Base-by-base conservation (phyloP, 1,140 invertebrate species). In the Matsumurasca onukii region DNA sequence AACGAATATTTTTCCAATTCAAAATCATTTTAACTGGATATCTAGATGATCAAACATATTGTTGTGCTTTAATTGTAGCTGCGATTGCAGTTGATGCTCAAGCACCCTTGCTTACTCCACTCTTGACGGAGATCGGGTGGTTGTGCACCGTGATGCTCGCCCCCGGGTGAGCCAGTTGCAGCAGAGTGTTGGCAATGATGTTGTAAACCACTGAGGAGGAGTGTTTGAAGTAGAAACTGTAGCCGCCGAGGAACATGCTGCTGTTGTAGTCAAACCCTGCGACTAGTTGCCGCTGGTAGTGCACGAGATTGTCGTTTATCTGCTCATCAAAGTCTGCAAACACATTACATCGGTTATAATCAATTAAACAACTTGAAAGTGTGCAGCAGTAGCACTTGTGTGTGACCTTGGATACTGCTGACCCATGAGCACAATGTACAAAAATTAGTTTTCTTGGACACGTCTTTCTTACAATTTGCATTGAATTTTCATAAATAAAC, bases 261-360 rank as follows among this genome's bases (percentile, higher is more conserved):
- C 24, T 59, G 24, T 29, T 27, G 15, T 51, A 45, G 20, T 29
- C 3, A n/a, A 27, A 27, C 3, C 55, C 55, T 29, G 55, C 55
- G n/a, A 59, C 30, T 27, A 59, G 25, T n/a, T 13, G 24, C n/a
- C 55, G 25, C 55, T 59, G 24, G 25, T 59, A 59, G 24, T 59
- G 55, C 1, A 59, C 30, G 9, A 59, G 30, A 25, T 59, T 5
- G 3, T 24, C 55, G 9, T 59, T 29, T 24, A 59, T 13, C n/a
- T 59, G 22, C 2, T 27, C n/a, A 5, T 22, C 30, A 2, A 59
- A 3, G 24, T 59, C 55, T 59, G 25, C 15, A 27, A 59, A 52
- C 20, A 52, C 3, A 15, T 52, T 52, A 52, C 5, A 52, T 17
- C 20, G 5, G 49, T 15, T 52, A 5, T 52, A 15, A 17, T 52